Base-by-base conservation (phyloP, 2,113 vertebrate genomes). In the Aptenodytes forsteri region DNA sequence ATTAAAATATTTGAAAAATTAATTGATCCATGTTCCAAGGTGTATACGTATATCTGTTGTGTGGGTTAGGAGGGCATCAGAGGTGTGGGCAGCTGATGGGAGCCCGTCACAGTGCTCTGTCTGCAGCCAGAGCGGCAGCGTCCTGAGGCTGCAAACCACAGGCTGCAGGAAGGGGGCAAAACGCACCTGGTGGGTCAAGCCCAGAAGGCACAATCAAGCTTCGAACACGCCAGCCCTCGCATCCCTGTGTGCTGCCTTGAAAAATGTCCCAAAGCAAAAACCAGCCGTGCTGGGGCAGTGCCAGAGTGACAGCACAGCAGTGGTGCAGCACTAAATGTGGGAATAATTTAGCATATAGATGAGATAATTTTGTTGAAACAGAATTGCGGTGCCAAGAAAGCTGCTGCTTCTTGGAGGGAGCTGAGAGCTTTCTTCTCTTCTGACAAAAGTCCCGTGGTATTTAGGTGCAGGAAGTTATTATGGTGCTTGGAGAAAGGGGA, bases 291-390 rank as follows among this genome's bases (percentile, higher is more conserved):
- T 42, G 72, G 89, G 47, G 55, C 81, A 83, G 47, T 1, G 21
- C 89, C 27, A 69, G 56, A 75, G 36, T 18, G 38, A 72, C 46
- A 71, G 67, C 75, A 64, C 52, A 85, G 76, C 79, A 89, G 54
- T 32, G 62, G 8, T 62, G 29, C 36, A 47, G 47, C 46, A 69
- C 15, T 4, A 29, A 89, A 61, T 47, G 40, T 61, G 78, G 58
- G 72, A 93, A 93, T 95, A 83, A 93, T 91, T 97, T 87, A 93
- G 75, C 87, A 87, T 69, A 49, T 36, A 83, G 81, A 91, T 90
- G 52, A 90, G 75, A 88, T 72, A 44, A 92, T 86, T 92, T 55
- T 65, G 22, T 59, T 71, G 78, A 75, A 91, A 82, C 32, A 36
- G 83, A 93, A 85, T 15, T 61, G 30, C 1, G 0, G 12, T 94